Base-by-base conservation (phyloP, 2,113 vertebrate species). In the Lethenteron reissneri region DNA sequence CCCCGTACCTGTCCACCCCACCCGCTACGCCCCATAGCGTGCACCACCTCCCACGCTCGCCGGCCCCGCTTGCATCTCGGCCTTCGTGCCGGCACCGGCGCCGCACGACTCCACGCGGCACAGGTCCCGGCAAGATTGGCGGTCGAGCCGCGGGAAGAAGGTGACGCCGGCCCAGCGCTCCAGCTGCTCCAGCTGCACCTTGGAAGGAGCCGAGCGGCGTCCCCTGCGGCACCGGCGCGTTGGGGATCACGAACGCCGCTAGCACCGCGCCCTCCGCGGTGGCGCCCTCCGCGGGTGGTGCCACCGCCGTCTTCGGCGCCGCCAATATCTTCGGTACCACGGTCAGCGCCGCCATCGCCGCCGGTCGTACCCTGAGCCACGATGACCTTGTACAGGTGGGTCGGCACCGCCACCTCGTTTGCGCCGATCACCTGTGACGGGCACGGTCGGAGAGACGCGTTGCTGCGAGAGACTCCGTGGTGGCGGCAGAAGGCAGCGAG, bases 381-480 rank as follows among this genome's bases (percentile, higher is more conserved):
- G 75, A 90, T 79, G 73, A 87, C 84, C 77, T 90, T 90, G 77
- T 84, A 88, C 1, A 90, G 84, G 74, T 89, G 87, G 2, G 87
- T 85, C 8, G 87, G 86, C 2, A 89, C 86, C 0, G 85, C 83
- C 2, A 90, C 84, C 0, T 86, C 79, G 59, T 84, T 83, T 75
- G 83, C 79, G 0, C 87, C 87, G 0, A 90, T 89, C 1, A 89
- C 83, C 87, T 90, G 75, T 2, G 21, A 68, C n/a, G 21, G 41
- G 41, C 41, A 41, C 41, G 41, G 41, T 1, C 41, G 41, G 41
- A 41, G 41, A 41, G 41, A 41, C 41, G 4, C 41, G 5, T 41
- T 41, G 41, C 41, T 5, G 41, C 41, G 5, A 41, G 41, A 41
- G 41, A 41, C 41, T 41, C 41, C 41, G 41, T 41, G 41, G 41